Base-by-base conservation (phyloP, 2,888 invertebrate species). In the Melanotus villosus region DNA sequence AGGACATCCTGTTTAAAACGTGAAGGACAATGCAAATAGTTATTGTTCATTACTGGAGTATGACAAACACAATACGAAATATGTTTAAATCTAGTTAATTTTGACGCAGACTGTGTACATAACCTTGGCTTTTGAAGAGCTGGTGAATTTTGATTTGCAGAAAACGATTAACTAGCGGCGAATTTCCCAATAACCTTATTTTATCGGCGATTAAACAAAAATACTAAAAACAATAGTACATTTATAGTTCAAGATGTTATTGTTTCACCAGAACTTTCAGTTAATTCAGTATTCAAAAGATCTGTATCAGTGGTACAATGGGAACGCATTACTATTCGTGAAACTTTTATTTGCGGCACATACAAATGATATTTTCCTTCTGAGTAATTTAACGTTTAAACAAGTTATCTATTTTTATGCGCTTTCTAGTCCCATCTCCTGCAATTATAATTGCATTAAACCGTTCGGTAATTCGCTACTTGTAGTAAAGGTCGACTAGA, bases 1-100 rank as follows among this genome's bases (percentile, higher is more conserved):
- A 67, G 67, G 67, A 67, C 67, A 56, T 56, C 56, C 21, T 56
- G 60, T 67, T 54, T 58, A 59, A 21, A 43, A 59, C 36, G 18
- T 47, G 58, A 58, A 65, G 65, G 65, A 58, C 65, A 36, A 34
- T 14, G 56, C n/a, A 56, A 34, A 36, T 56, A 56, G 56, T 6
- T 56, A 21, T 56, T 56, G 56, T 36, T 56, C 56, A 19, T 36
- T 36, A 34, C 7, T 34, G 36, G 16, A 34, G 18, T 56, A 23
- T 47, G 47, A 47, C 47, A 47, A 23, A 23, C 47, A n/a, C 12
- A n/a, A n/a, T n/a, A n/a, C n/a, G n/a, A n/a, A n/a, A n/a, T n/a
- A n/a, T n/a, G n/a, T n/a, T n/a, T n/a, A n/a, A n/a, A n/a, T n/a
- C n/a, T n/a, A n/a, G n/a, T n/a, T n/a, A n/a, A n/a, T n/a, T n/a